Conservation (phyloP, 2,888 invertebrate species). For the Dinocampus coccinellae region DNA sequence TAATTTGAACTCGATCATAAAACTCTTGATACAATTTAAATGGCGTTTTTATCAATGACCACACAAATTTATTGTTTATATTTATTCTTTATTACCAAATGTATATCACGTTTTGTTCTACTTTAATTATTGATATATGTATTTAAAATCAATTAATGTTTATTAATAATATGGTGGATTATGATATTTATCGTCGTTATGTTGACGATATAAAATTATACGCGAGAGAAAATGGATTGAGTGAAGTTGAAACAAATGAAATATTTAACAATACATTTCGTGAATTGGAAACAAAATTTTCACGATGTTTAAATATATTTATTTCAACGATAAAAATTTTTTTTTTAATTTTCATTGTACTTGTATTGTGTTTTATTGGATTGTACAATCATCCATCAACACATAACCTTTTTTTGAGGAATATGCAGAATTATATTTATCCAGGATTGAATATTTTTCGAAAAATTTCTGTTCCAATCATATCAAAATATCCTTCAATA, state of each 20-base stretch:
- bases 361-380: conserved; percentile 67
- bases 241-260: conserved; percentile 75
- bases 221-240: conserved; percentile 74
- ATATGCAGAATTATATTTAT: conserved; percentile 85
- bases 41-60: no score
- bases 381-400: conserved; percentile 75
- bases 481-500: conserved; percentile 79
- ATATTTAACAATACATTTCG: conserved; percentile 74
- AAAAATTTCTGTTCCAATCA: conserved; percentile 81
- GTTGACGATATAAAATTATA: conserved; percentile 74
- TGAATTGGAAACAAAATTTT: conserved; percentile 62
- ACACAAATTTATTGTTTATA: no score
- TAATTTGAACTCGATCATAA: no score
- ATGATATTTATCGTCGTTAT: conserved; percentile 70
- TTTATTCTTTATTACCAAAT: no score
- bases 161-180: conserved; percentile 37
- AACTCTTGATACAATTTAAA: no score
- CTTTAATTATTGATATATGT: no score
- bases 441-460: conserved; percentile 83
- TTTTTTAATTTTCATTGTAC: conserved; percentile 58
- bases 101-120: no score
- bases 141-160: neutral
- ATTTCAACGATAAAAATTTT: conserved; percentile 47
- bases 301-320: conserved; percentile 38
- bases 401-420: conserved; percentile 77